phyloP scores from a whole-genome alignment of 2,888 invertebrate genomes.

The Synanthedon myopaeformis region DNA sequence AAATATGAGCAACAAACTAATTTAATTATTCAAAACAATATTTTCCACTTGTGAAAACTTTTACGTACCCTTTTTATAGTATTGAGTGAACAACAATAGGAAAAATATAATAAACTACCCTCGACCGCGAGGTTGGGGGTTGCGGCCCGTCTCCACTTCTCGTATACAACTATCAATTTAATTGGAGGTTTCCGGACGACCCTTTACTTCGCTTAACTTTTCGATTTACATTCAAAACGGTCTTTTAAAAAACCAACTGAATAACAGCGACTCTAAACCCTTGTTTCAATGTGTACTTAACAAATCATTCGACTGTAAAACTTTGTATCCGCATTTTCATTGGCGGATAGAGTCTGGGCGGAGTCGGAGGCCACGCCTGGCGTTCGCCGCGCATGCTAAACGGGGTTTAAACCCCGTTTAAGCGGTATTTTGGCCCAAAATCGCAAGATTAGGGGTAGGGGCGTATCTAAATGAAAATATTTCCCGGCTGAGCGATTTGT shows the following conservation, averaged over 20 bases:
- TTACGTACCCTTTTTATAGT: background rate
- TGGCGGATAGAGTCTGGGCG: slow-evolving; percentile 32
- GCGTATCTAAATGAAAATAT: slow-evolving; percentile 65
- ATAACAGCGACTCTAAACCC: slow-evolving; percentile 56
- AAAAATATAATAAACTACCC: background rate
- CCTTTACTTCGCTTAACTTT: slow-evolving; percentile 67
- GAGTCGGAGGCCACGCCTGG: slow-evolving; percentile 39
- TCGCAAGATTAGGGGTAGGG: slow-evolving; percentile 64
- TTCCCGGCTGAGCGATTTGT: slow-evolving; percentile 56
- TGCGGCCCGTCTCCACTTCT: slow-evolving; percentile 16
- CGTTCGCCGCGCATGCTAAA: slow-evolving; percentile 60
- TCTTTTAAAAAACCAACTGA: slow-evolving; percentile 64
- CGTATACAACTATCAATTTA: slow-evolving; percentile 56
- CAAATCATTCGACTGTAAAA: slow-evolving; percentile 48
- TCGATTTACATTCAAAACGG: slow-evolving; percentile 70
- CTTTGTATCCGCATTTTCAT: slow-evolving; percentile 27
- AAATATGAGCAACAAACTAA: too few species aligned
- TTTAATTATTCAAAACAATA: too few species aligned
- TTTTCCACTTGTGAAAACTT: too few species aligned
- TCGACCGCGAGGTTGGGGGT: background rate
- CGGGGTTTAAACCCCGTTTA: slow-evolving; percentile 64
- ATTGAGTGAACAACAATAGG: background rate
- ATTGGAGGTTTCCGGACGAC: slow-evolving; percentile 57
- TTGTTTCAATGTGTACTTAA: slow-evolving; percentile 53
- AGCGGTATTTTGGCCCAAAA: slow-evolving; percentile 68